These are phyloP conservation scores for Sesamia inferens DNA, from an alignment of 2,888 invertebrate genomes.

Conservation along the genomic window DNA sequence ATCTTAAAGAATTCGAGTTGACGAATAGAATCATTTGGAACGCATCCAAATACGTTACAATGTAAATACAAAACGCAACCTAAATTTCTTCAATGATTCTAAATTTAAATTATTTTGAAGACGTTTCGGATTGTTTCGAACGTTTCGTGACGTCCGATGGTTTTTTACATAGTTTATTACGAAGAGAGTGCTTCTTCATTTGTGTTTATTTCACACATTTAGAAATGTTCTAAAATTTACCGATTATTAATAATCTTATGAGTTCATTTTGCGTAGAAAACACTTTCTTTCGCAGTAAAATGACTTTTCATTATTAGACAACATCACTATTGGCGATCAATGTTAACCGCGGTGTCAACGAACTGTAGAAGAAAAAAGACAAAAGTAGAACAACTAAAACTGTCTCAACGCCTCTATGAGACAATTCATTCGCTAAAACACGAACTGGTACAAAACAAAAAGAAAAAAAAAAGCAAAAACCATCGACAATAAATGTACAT, in stretches of 20 bases:
- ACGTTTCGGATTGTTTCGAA: constrained; percentile 36
- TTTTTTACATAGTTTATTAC: constrained; percentile 50
- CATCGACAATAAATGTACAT: constrained; percentile 74
- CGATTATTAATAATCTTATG: background rate
- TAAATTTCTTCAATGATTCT: constrained; percentile 68
- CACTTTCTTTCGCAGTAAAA: background rate
- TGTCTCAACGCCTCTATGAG: constrained; percentile 35
- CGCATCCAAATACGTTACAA: constrained; percentile 63
- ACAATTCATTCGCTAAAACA: constrained; percentile 46
- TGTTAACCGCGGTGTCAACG: constrained; percentile 3
- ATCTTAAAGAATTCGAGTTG: constrained; percentile 55
- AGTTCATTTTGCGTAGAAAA: background rate
- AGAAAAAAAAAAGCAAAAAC: constrained; percentile 46
- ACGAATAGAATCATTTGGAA: constrained; percentile 67
- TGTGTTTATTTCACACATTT: background rate
- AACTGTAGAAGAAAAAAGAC: constrained; percentile 13
- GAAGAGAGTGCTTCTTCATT: constrained; percentile 20
- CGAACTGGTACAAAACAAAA: constrained; percentile 23
- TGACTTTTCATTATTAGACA: background rate
- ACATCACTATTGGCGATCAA: background rate
- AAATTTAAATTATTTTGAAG: constrained; percentile 52
- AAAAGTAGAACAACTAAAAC: constrained; percentile 6
- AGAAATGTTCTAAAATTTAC: background rate
- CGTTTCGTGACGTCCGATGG: constrained; percentile 41
- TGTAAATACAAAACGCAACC: constrained; percentile 67